Base-by-base conservation (phyloP, 2,797 vertebrate genomes). In the Gambusia yucatana region DNA sequence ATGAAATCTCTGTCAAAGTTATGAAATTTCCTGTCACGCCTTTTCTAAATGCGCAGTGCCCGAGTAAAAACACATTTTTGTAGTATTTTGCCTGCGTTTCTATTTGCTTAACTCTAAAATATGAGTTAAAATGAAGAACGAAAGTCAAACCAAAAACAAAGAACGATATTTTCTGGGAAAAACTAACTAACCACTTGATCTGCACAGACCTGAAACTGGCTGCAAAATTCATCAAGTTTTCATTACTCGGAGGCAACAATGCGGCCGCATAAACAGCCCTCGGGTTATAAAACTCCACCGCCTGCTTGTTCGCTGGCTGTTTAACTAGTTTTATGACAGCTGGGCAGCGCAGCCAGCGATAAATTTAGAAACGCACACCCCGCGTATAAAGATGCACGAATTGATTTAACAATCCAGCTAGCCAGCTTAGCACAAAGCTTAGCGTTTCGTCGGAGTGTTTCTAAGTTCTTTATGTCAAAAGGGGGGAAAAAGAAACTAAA, bases 191-290 rank as follows among this genome's bases (percentile, higher is more conserved):
- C 10, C 7, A 65, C 14, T 70, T 17, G 6, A 13, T 9, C 13
- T 8, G 43, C 25, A 30, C 41, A 46, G 13, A 28, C 41, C 13
- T 2, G 46, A 43, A 44, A 83, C 73, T 52, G 72, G 30, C 80
- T 84, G 76, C 57, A 77, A 55, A 88, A 86, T 22, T 84, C 82
- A 83, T 72, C 50, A 86, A 78, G 48, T 76, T 70, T 73, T 82
- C 46, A 81, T 67, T 61, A 50, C 36, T 48, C n/a, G 61, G 61
- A 25, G 72, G 74, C 77, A 71, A 77, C 84, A 80, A 81, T 39
- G 61, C 67, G 47, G 72, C 57, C 61, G 72, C 47, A 70, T 52
- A 79, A 43, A 61, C 80, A 78, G 72, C 43, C 59, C 22, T 28
- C 4, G 20, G 75, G 59, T 85, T 82, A 80, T 75, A 79, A 83